phyloP scores from a whole-genome alignment of 2,888 invertebrate species.

The Scaptomyza tumidula region DNA sequence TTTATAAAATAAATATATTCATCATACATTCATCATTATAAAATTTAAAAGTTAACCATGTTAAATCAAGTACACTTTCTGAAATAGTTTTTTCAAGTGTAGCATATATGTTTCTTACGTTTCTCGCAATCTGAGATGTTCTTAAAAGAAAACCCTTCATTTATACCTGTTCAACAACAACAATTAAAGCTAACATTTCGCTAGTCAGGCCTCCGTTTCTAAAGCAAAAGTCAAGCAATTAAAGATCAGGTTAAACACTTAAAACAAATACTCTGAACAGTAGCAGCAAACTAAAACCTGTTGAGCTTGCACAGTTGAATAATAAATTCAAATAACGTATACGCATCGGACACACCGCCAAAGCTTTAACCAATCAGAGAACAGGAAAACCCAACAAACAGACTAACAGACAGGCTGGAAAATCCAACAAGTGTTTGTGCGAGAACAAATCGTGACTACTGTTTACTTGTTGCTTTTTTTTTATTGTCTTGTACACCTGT shows the following conservation, averaged over 20 bases:
- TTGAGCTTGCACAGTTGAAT: neutral
- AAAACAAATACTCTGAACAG: neutral
- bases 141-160: neutral
- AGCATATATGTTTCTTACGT: too few species aligned
- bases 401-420: conserved; percentile 1
- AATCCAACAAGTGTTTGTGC: conserved; percentile 6
- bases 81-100: neutral
- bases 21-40: too few species aligned
- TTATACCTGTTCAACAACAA: neutral
- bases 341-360: conserved; percentile 67
- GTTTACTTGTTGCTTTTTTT: neutral
- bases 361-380: conserved; percentile 53
- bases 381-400: conserved; percentile 5
- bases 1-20: too few species aligned
- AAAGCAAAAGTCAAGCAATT: neutral
- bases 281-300: conserved; percentile 2
- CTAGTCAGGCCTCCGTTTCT: neutral
- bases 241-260: neutral
- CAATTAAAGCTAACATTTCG: neutral
- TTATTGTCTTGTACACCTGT: conserved; percentile 24
- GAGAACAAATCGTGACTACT: conserved; percentile 16
- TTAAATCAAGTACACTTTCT: too few species aligned
- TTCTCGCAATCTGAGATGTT: neutral
- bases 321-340: conserved; percentile 40
- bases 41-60: too few species aligned